These are phyloP conservation scores for Pseudorhiza aurosa DNA, from an alignment of 30 jellyfish, hydroid and myxozoan genomes.

Conservation along the genomic window DNA sequence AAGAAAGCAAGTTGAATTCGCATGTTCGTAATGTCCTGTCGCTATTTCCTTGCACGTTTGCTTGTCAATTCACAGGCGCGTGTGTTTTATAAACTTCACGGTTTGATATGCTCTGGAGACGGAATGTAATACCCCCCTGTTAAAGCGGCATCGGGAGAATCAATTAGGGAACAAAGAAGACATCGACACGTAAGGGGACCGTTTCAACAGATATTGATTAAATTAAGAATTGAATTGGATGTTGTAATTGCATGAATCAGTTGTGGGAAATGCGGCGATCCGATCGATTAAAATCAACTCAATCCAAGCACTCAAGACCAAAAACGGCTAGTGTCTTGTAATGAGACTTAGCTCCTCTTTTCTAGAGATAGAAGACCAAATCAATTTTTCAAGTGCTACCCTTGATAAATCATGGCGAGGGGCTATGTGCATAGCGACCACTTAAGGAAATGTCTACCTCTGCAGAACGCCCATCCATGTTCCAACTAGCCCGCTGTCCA, in stretches of 20 bases:
- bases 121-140: conserved; percentile 50
- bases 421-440: too few relatives aligned
- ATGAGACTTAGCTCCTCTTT: conserved; percentile 32
- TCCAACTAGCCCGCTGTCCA: too few relatives aligned
- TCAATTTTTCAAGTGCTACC: too few relatives aligned
- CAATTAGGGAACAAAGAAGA: conserved; percentile 52
- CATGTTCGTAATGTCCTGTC: conserved; percentile 8
- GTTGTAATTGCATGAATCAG: conserved; percentile 50
- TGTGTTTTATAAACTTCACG: conserved; percentile 37
- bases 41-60: neutral
- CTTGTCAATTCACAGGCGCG: conserved; percentile 27
- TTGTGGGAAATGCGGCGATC: conserved; percentile 68
- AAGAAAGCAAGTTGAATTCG: neutral
- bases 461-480: too few relatives aligned
- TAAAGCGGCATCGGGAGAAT: conserved; percentile 55
- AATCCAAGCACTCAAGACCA: conserved; percentile 16
- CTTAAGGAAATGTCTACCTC: too few relatives aligned
- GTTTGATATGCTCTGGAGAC: conserved; percentile 1
- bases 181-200: conserved; percentile 41
- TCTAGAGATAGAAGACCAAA: too few relatives aligned
- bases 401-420: too few relatives aligned
- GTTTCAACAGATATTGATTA: conserved; percentile 55
- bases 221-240: conserved; percentile 48
- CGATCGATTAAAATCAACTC: conserved; percentile 38
- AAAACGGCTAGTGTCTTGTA: neutral